These are phyloP conservation scores for Lamprologus ornatipinnis DNA, from an alignment of 2,113 vertebrate genomes.

Conservation along the genomic window DNA sequence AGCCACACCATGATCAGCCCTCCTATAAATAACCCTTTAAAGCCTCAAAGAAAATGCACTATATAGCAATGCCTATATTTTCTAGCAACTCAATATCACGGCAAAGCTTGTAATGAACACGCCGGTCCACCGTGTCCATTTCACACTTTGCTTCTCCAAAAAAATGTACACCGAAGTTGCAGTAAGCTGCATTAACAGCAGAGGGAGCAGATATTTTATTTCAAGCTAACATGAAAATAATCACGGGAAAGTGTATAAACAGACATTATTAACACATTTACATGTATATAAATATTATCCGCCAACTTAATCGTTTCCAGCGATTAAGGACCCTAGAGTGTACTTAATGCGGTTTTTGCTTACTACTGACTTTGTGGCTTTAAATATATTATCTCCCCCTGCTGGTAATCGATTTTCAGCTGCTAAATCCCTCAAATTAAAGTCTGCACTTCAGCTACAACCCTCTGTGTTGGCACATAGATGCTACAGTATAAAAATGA, in stretches of 20 bases:
- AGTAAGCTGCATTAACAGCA: not conserved
- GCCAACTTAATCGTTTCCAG: not conserved
- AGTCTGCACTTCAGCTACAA: not conserved
- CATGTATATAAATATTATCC: not conserved
- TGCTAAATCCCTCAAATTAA: not conserved
- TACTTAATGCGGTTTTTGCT: not conserved
- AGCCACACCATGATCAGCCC: not conserved
- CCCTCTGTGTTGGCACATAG: not conserved
- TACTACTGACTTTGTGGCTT: not conserved
- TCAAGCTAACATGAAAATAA: not conserved
- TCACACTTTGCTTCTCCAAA: not conserved
- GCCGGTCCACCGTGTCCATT: not conserved
- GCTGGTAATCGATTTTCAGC: not conserved
- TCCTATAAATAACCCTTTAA: not conserved
- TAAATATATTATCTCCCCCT: not conserved
- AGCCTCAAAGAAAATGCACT: not conserved
- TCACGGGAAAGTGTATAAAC: not conserved
- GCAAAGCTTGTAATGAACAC: not conserved
- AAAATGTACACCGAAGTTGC: not conserved
- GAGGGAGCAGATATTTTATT: not conserved
- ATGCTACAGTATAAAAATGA: not conserved
- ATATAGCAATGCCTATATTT: not conserved
- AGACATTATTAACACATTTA: not conserved
- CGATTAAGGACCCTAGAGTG: not conserved
- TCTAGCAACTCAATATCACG: not conserved